Evolutionary conservation across 2,888 invertebrate species (phyloP).

Genomic region (Alviniconcha strummeri): DNA sequence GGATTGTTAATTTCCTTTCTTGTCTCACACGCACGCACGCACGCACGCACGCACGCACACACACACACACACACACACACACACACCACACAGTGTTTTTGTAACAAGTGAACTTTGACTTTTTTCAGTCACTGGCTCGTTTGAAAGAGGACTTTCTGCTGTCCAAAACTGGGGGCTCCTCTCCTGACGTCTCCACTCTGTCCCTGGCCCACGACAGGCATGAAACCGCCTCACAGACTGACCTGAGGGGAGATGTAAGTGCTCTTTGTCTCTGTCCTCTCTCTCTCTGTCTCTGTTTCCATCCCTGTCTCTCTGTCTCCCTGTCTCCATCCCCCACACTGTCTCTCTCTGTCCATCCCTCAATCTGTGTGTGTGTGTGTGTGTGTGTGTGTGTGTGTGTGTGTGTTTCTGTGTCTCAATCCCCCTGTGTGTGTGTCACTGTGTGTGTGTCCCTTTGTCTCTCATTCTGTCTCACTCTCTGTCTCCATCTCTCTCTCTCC

Average conservation of each 20-base stretch:
- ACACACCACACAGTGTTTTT: neutral
- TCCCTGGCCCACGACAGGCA: conserved; percentile 90
- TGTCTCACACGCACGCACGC: neutral
- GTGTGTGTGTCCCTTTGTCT: neutral
- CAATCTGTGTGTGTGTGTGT: neutral
- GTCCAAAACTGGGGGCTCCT: conserved; percentile 82
- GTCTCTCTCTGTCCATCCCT: too few relatives aligned
- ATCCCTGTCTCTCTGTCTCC: too few relatives aligned
- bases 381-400: neutral
- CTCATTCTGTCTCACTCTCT: neutral
- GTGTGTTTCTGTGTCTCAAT: neutral
- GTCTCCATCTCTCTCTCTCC: too few relatives aligned
- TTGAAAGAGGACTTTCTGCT: conserved; percentile 91
- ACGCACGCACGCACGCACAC: neutral
- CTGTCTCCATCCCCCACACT: too few relatives aligned
- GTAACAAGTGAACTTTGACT: neutral
- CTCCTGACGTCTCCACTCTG: conserved; percentile 86
- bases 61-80: neutral
- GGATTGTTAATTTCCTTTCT: too few relatives aligned
- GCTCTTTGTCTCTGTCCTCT: too few relatives aligned
- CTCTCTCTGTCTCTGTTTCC: too few relatives aligned
- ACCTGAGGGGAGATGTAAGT: conserved; percentile 87
- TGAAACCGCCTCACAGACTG: conserved; percentile 93
- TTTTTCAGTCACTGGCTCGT: conserved; percentile 84
- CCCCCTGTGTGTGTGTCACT: neutral